Conservation (phyloP, 1,140 invertebrate species). For the Ips typographus region DNA sequence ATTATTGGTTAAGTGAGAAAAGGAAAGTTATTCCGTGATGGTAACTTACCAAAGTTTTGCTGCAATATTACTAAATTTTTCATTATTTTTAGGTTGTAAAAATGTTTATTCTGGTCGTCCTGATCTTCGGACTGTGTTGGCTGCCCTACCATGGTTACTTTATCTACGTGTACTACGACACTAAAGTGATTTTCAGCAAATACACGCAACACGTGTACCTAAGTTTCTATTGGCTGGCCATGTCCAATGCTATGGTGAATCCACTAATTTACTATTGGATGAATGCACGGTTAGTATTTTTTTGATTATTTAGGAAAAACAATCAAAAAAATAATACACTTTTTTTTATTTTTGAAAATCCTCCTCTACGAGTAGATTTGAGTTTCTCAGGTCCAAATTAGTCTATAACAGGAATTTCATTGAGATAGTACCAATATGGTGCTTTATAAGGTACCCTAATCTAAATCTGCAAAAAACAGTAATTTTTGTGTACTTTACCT, state of each 20-base stretch:
- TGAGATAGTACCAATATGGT: background rate
- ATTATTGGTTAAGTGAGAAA: too few relatives aligned
- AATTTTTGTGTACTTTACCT: background rate
- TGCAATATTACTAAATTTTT: background rate
- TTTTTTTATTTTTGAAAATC: background rate
- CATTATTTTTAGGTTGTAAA: conserved; percentile 69
- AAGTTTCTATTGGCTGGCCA: conserved; percentile 87
- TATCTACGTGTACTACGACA: conserved; percentile 79
- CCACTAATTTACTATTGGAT: conserved; percentile 92
- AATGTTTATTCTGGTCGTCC: conserved; percentile 82
- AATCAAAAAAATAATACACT: background rate
- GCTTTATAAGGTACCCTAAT: background rate
- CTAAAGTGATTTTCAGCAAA: conserved; percentile 65
- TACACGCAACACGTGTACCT: conserved; percentile 82
- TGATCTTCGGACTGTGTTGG: conserved; percentile 87
- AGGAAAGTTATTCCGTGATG: too few relatives aligned
- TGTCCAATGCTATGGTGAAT: conserved; percentile 91
- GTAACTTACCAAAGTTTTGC: too few relatives aligned
- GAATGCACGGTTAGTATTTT: conserved; percentile 67
- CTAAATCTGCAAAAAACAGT: background rate
- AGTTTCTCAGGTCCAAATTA: background rate
- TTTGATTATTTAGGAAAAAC: background rate
- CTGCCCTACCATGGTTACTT: conserved; percentile 87
- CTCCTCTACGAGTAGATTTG: background rate
- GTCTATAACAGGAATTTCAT: background rate